Evolutionary conservation across 92 coral and sea anemone species (phyloP).

Genomic region (Ricordea florida): DNA sequence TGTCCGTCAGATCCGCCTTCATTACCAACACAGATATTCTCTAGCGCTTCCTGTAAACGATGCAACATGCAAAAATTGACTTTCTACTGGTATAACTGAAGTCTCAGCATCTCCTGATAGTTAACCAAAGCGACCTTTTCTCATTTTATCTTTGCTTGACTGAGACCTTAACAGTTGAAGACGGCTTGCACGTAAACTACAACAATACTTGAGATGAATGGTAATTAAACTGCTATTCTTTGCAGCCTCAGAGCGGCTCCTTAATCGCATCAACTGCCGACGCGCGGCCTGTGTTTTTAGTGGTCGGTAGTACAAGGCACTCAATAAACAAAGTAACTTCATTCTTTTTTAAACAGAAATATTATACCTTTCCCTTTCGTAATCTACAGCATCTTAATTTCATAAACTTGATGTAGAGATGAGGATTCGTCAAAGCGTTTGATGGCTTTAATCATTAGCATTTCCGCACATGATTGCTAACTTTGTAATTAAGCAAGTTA

Average conservation of each 20-base stretch:
- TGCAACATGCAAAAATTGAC: no score
- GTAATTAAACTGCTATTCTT: conserved; percentile 4
- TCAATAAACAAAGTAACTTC: conserved; percentile 25
- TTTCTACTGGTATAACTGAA: no score
- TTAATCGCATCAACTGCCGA: conserved; percentile 12
- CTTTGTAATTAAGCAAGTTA: conserved; percentile 18
- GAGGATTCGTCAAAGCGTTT: background rate
- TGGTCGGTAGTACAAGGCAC: background rate
- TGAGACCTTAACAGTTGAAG: no score
- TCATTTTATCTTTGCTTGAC: no score
- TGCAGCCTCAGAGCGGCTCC: background rate
- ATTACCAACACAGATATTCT: no score
- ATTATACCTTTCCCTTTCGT: conserved; percentile 35
- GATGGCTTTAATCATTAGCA: background rate
- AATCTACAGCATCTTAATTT: background rate
- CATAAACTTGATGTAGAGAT: conserved; percentile 6
- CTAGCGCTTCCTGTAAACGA: no score
- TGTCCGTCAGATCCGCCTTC: no score
- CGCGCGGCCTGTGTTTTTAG: background rate
- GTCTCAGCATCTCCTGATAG: no score
- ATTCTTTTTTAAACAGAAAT: conserved; percentile 16
- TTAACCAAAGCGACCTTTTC: no score
- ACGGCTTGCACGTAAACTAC: conserved; percentile 4
- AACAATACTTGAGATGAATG: conserved; percentile 23
- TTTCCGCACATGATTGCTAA: conserved; percentile 21